Conservation (phyloP, 2,797 vertebrate genomes). For the Tadarida brasiliensis region DNA sequence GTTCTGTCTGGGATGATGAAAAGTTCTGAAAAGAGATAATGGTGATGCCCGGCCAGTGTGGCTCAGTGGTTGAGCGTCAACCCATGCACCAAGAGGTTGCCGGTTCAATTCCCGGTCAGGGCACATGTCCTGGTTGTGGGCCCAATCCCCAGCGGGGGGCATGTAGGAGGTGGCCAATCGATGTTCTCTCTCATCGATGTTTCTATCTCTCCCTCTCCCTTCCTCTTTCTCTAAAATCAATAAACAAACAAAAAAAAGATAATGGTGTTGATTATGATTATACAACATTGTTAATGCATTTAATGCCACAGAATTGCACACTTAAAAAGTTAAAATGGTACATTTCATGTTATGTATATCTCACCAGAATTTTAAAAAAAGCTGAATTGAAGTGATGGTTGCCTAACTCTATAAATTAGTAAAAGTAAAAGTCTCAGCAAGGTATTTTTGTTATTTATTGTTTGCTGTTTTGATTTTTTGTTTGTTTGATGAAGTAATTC, state of each 20-base stretch:
- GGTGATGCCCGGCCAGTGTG: no score
- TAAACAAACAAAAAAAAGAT: background rate
- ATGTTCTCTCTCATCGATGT: no score
- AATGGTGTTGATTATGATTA: background rate
- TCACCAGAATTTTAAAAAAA: background rate
- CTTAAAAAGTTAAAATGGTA: background rate
- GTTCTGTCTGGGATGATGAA: background rate
- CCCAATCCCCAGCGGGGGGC: no score
- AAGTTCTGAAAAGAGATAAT: background rate
- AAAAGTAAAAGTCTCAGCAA: background rate
- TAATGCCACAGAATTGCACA: background rate
- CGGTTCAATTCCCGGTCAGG: no score
- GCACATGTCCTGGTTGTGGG: no score
- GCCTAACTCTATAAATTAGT: background rate
- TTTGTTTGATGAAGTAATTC: constrained; percentile 16
- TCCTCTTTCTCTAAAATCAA: no score
- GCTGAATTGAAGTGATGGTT: background rate
- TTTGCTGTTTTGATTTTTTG: background rate
- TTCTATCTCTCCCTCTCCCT: no score
- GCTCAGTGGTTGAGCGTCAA: no score
- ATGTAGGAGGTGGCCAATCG: no score
- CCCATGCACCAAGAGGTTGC: no score
- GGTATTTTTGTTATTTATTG: background rate
- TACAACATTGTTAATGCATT: background rate
- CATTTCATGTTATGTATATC: background rate